Evolutionary conservation across 2,113 vertebrate genomes (phyloP).

Genomic region (Fukomys damarensis): DNA sequence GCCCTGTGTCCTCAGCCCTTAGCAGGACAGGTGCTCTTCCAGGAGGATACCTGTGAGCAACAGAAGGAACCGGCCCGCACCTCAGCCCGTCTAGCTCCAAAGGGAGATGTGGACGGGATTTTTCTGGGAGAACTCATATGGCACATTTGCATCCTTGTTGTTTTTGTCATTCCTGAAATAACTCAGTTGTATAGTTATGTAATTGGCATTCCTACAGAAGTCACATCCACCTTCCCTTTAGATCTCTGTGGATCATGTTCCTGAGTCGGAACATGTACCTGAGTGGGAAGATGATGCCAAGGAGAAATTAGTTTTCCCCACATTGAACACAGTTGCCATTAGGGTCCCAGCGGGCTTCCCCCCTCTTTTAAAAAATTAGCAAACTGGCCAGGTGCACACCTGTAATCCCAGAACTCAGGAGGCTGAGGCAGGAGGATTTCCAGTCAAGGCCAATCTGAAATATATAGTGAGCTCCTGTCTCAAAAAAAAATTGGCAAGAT

Average conservation of each 20-base stretch:
- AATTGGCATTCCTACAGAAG: background rate
- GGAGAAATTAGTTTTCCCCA: background rate
- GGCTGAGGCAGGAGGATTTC: background rate
- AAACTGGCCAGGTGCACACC: background rate
- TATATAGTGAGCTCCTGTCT: background rate
- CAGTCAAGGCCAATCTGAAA: background rate
- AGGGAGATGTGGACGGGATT: fast-evolving
- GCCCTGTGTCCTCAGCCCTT: background rate
- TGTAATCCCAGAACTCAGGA: background rate
- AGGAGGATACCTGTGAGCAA: fast-evolving
- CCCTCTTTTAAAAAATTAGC: background rate
- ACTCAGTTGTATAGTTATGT: background rate
- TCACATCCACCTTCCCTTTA: background rate
- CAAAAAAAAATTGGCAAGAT: background rate
- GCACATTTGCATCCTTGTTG: too few species aligned
- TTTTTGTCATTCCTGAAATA: background rate
- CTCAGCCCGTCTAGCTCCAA: fast-evolving
- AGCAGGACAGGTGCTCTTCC: fast-evolving
- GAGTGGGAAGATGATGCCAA: background rate
- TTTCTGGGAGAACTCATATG: background rate
- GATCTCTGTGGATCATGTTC: fast-evolving
- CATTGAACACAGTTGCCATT: fast-evolving
- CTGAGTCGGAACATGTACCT: background rate
- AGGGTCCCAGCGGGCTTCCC: background rate
- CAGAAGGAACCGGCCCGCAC: fast-evolving